Conservation (phyloP, 2,797 vertebrate species). For the Rhinatrema bivittatum region DNA sequence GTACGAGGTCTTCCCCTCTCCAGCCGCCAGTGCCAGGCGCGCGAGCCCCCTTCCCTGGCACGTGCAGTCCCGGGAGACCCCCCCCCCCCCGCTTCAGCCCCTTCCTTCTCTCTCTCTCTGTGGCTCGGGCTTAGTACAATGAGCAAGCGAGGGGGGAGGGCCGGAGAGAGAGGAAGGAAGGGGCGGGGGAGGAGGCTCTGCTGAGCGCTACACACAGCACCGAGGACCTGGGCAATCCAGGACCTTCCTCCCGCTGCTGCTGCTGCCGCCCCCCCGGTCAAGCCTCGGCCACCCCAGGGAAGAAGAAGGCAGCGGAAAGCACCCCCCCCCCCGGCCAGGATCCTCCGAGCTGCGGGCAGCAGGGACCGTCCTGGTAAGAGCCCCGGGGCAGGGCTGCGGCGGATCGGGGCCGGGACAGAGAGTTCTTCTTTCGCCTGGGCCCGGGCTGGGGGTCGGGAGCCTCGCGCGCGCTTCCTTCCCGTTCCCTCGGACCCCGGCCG, state of each 20-base stretch:
- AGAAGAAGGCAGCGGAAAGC: background rate
- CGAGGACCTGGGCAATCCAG: background rate
- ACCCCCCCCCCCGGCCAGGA: background rate
- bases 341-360: too few species aligned
- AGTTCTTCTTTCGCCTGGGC: background rate
- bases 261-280: too few species aligned
- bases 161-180: rapidly evolving
- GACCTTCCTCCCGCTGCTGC: background rate
- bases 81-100: too few species aligned
- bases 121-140: background rate
- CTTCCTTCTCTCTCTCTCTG: background rate
- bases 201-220: background rate
- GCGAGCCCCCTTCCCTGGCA: too few species aligned
- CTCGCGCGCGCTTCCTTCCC: background rate
- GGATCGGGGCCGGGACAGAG: too few species aligned
- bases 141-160: background rate
- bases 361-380: background rate
- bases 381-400: background rate
- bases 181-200: rapidly evolving
- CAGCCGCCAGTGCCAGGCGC: too few species aligned
- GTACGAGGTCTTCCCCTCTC: too few species aligned
- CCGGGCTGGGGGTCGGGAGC: rapidly evolving
- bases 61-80: too few species aligned
- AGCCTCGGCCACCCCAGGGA: too few species aligned
- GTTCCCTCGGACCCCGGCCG: too few species aligned